phyloP scores from a whole-genome alignment of 2,888 invertebrate genomes.

The Drosophila diplacantha region DNA sequence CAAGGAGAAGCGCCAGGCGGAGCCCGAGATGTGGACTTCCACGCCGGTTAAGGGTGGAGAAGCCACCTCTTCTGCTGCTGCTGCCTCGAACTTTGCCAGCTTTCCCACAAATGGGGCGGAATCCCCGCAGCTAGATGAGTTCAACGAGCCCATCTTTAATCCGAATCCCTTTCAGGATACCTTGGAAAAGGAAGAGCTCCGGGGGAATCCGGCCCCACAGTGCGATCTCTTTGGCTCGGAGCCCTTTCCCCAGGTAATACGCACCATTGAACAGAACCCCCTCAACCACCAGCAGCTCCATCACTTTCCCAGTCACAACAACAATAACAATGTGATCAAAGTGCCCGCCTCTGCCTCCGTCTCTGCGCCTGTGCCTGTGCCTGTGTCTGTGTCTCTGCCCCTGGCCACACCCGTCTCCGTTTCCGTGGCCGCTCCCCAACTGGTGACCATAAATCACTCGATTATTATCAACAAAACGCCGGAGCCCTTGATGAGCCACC shows the following conservation, averaged over 20 bases:
- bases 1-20: slow-evolving; percentile 34
- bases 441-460: slow-evolving; percentile 77
- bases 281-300: slow-evolving; percentile 46
- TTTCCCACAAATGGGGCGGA: slow-evolving; percentile 39
- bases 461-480: slow-evolving; percentile 77
- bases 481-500: slow-evolving; percentile 58
- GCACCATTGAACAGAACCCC: slow-evolving; percentile 45
- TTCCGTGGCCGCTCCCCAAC: slow-evolving; percentile 51
- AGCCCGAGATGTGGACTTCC: slow-evolving; percentile 76
- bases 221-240: slow-evolving; percentile 77
- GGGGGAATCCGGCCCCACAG: slow-evolving; percentile 48
- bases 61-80: slow-evolving; percentile 7
- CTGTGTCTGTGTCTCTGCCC: slow-evolving; percentile 27
- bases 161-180: slow-evolving; percentile 74
- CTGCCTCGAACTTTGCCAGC: slow-evolving; percentile 50
- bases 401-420: slow-evolving; percentile 20
- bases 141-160: slow-evolving; percentile 77
- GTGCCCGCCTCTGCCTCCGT: slow-evolving; percentile 32
- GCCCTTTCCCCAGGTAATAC: slow-evolving; percentile 77
- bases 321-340: slow-evolving; percentile 48
- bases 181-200: slow-evolving; percentile 40
- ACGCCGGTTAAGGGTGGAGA: slow-evolving; percentile 70
- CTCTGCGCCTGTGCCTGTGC: slow-evolving; percentile 25
- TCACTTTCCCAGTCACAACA: slow-evolving; percentile 42
- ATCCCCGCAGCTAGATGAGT: slow-evolving; percentile 71